phyloP scores from a whole-genome alignment of 2,113 vertebrate genomes.

The Myrmecobius fasciatus region DNA sequence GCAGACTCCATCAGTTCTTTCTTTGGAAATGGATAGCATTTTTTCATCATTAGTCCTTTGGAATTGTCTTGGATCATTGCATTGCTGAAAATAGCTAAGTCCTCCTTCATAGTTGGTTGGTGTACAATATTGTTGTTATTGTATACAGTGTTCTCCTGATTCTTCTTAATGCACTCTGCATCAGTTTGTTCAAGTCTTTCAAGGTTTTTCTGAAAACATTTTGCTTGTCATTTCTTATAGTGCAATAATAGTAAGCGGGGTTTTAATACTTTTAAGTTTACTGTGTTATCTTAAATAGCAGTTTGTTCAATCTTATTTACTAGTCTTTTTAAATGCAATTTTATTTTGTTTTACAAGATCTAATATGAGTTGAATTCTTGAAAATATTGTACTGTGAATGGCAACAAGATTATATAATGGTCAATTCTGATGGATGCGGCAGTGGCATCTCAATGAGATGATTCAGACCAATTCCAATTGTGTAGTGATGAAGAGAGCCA shows the following conservation, averaged over 20 bases:
- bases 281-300: not conserved
- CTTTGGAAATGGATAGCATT: not conserved
- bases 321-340: not conserved
- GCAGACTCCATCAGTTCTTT: not conserved
- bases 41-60: not conserved
- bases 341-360: not conserved
- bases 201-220: not conserved
- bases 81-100: not conserved
- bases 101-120: not conserved
- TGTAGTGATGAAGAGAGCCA: too few species aligned
- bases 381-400: not conserved
- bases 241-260: conserved; percentile 74
- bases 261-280: not conserved
- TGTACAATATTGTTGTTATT: not conserved
- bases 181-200: not conserved
- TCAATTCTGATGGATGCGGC: too few species aligned
- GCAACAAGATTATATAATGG: too few species aligned
- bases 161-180: not conserved
- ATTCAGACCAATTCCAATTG: too few species aligned
- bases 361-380: not conserved
- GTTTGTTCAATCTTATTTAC: not conserved
- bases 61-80: too few species aligned
- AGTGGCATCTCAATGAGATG: too few species aligned
- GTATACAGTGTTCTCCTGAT: not conserved
- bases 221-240: not conserved